Evolutionary conservation across 2,113 vertebrate genomes (phyloP).

Genomic region (Martes martes): DNA sequence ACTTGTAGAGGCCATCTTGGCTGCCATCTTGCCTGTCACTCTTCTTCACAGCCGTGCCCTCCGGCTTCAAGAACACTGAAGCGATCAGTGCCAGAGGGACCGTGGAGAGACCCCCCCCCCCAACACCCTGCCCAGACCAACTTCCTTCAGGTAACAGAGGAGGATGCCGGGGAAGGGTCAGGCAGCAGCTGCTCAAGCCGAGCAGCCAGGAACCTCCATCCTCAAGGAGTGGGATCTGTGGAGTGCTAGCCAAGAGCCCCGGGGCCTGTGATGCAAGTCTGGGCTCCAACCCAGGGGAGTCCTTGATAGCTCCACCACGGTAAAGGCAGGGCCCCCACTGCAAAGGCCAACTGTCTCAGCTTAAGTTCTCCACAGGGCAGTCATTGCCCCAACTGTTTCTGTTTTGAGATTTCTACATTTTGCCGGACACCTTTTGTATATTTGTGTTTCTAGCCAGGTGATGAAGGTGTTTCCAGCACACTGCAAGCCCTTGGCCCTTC

Average conservation of each 20-base stretch:
- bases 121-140: fast-evolving
- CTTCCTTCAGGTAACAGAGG: neutral
- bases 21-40: neutral
- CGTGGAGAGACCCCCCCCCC: fast-evolving
- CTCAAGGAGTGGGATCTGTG: too few species aligned
- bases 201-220: neutral
- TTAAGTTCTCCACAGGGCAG: neutral
- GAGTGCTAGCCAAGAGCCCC: neutral
- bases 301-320: neutral
- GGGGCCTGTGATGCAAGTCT: neutral
- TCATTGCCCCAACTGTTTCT: neutral
- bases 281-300: neutral
- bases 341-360: neutral
- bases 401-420: neutral
- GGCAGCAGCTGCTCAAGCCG: neutral
- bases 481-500: neutral
- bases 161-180: neutral
- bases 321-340: neutral
- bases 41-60: neutral
- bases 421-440: neutral
- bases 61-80: neutral
- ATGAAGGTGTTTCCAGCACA: neutral
- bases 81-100: neutral
- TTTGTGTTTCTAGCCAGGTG: neutral
- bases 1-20: too few species aligned